A percentile compares a stretch with the other conserved stretches of the same genome.
phyloP scores from a whole-genome alignment of 2,888 invertebrate genomes.

The Scaptomyza parva region DNA sequence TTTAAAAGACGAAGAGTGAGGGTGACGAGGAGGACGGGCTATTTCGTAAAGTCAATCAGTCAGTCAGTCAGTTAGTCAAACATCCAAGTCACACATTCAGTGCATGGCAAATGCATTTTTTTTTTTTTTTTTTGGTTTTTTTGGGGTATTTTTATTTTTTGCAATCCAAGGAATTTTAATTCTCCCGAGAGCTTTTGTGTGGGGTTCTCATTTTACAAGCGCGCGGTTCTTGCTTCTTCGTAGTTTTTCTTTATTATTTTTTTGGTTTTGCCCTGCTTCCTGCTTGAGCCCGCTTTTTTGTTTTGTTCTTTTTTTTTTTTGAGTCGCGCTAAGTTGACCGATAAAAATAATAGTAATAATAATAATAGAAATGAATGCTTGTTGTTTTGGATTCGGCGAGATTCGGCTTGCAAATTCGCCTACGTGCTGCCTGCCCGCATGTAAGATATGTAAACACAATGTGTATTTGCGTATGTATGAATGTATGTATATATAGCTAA shows the following conservation, averaged over 20 bases:
- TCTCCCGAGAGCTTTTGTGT: conserved; percentile 35
- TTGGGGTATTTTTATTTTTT: conserved; percentile 21
- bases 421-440: conserved; percentile 52
- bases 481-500: not conserved
- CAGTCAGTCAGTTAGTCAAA: conserved; percentile 27
- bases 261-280: conserved; percentile 18
- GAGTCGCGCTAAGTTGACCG: conserved; percentile 24
- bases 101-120: conserved; percentile 36
- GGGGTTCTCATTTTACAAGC: conserved; percentile 66
- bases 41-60: not conserved
- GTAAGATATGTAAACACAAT: conserved; percentile 18
- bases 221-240: conserved; percentile 45
- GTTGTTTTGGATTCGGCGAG: too few relatives aligned
- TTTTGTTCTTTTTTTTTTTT: not conserved
- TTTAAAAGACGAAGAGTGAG: not conserved
- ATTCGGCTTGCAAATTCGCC: conserved; percentile 48
- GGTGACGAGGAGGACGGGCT: not conserved
- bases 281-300: not conserved
- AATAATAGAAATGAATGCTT: conserved; percentile 42
- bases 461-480: not conserved
- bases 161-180: conserved; percentile 62
- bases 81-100: conserved; percentile 43
- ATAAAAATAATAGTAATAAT: conserved; percentile 54
- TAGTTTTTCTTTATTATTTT: too few relatives aligned
- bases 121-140: not conserved